These are phyloP conservation scores for Ptychadena robeensis DNA, from an alignment of 2,797 vertebrate genomes.

Conservation along the genomic window DNA sequence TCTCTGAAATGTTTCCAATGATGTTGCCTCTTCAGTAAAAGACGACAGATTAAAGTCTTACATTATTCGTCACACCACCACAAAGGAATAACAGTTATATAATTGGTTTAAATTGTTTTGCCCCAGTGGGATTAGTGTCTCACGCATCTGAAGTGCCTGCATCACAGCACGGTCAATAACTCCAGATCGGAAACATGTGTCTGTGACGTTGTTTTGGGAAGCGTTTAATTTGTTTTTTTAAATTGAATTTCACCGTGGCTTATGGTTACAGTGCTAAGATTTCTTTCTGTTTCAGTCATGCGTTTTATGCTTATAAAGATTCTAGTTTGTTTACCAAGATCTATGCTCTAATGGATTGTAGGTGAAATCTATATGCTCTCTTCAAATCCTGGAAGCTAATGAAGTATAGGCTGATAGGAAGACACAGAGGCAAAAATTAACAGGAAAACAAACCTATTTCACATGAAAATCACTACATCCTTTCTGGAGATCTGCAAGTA, in stretches of 20 bases:
- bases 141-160: conserved; percentile 11
- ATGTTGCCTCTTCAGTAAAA: not conserved
- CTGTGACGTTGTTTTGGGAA: not conserved
- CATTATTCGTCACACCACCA: not conserved
- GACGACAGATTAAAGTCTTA: not conserved
- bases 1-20: no score
- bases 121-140: not conserved
- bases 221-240: conserved; percentile 2
- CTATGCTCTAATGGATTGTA: not conserved
- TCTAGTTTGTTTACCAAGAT: not conserved
- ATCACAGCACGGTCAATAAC: not conserved
- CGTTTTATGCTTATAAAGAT: conserved; percentile 4
- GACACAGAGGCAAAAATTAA: not conserved
- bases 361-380: not conserved
- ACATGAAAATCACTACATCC: not conserved
- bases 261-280: not conserved
- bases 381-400: conserved; percentile 10
- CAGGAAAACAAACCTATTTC: not conserved
- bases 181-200: not conserved
- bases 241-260: conserved; percentile 26
- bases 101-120: conserved; percentile 34
- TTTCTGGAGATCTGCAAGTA: not conserved
- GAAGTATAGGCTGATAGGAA: conserved; percentile 5
- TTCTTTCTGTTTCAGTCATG: not conserved
- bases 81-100: conserved; percentile 36